Conservation (phyloP, 2,797 vertebrate species). For the Coranthus polyacanthus region DNA sequence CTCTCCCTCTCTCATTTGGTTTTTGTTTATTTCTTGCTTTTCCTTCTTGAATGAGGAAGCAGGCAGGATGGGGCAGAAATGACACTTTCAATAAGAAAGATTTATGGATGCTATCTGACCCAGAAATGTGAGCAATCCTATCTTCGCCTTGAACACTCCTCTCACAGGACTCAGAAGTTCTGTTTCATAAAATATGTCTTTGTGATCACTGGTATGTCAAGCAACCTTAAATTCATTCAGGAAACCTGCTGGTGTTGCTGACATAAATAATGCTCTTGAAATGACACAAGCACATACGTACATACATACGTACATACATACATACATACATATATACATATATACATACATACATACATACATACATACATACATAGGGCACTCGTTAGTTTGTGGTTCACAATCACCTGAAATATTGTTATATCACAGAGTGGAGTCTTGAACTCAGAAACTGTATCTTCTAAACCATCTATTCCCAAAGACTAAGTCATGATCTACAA, state of each 20-base stretch:
- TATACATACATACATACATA: too few relatives aligned
- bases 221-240: constrained; percentile 30
- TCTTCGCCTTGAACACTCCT: constrained; percentile 35
- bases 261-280: constrained; percentile 51
- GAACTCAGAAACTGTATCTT: constrained; percentile 19
- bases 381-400: constrained; percentile 9
- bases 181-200: constrained; percentile 51
- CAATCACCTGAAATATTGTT: constrained; percentile 15
- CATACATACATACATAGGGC: constrained; percentile 22
- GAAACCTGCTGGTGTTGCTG: constrained; percentile 25
- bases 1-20: constrained; percentile 32
- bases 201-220: constrained; percentile 39
- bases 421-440: constrained; percentile 12
- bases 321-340: too few relatives aligned
- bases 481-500: too few relatives aligned
- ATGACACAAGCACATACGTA: constrained; percentile 5
- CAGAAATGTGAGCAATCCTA: constrained; percentile 58
- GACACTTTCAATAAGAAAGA: constrained; percentile 75
- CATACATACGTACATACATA: too few relatives aligned
- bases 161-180: constrained; percentile 25
- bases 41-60: constrained; percentile 28
- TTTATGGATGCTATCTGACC: constrained; percentile 68
- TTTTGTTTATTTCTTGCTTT: constrained; percentile 51
- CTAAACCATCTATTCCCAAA: neutral
- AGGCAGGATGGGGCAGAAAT: constrained; percentile 20